These are phyloP conservation scores for Mesaphorura yosii DNA, from an alignment of 1,140 invertebrate species.

Conservation along the genomic window DNA sequence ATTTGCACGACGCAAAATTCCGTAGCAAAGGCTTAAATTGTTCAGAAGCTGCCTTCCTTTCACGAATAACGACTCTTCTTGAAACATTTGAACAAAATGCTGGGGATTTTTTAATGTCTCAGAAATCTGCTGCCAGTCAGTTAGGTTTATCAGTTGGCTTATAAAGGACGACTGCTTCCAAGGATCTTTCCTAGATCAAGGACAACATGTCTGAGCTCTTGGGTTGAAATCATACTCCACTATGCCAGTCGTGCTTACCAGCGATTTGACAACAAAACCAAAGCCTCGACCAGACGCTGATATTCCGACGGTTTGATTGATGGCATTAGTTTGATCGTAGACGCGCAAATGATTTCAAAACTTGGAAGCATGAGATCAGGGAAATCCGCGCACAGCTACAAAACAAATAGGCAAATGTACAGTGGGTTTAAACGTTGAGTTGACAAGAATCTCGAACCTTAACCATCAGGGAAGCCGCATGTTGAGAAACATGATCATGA, in stretches of 20 bases:
- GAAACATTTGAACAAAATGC: background rate
- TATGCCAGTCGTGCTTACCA: background rate
- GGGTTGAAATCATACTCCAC: no score
- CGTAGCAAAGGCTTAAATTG: background rate
- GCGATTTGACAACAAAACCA: background rate
- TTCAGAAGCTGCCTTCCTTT: background rate
- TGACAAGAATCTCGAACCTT: slow-evolving; percentile 15
- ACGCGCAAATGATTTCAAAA: background rate
- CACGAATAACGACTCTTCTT: background rate
- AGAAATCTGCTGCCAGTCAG: background rate
- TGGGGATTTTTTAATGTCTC: background rate
- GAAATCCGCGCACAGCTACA: background rate
- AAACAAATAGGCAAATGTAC: no score
- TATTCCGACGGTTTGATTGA: background rate
- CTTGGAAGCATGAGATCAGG: background rate
- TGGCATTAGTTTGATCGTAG: background rate
- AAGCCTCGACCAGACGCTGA: background rate
- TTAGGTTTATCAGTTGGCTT: background rate
- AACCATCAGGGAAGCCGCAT: slow-evolving; percentile 20
- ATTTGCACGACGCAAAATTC: background rate
- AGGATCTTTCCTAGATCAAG: background rate
- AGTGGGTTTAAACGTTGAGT: no score
- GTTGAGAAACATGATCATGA: slow-evolving; percentile 19
- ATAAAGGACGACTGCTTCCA: background rate
- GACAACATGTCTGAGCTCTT: no score